phyloP scores from a whole-genome alignment of 2,888 invertebrate genomes.

The Crioceris asparagi region DNA sequence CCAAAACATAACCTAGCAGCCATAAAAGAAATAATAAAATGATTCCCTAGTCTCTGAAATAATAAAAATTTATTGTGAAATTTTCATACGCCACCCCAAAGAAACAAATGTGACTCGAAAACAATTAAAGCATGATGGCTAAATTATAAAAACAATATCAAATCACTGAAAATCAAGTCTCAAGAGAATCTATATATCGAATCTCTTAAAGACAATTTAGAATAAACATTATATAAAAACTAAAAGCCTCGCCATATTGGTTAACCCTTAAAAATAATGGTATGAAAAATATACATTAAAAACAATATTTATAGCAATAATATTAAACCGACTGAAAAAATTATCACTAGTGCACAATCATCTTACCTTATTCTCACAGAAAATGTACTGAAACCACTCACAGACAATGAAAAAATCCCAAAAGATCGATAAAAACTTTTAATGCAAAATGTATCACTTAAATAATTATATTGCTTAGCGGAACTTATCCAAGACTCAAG shows the following conservation, averaged over 20 bases:
- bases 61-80: too few relatives aligned
- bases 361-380: slow-evolving; percentile 24
- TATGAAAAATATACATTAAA: slow-evolving; percentile 34
- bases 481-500: slow-evolving; percentile 32
- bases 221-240: slow-evolving; percentile 28
- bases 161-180: too few relatives aligned
- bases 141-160: too few relatives aligned
- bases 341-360: slow-evolving; percentile 11
- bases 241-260: slow-evolving; percentile 39
- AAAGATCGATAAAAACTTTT: slow-evolving; percentile 40
- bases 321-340: slow-evolving; percentile 17
- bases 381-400: slow-evolving; percentile 22
- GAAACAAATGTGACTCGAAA: too few relatives aligned
- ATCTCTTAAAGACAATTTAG: too few relatives aligned
- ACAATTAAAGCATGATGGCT: too few relatives aligned
- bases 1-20: slow-evolving; percentile 27
- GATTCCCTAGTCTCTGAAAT: slow-evolving; percentile 8
- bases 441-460: slow-evolving; percentile 41
- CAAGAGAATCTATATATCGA: too few relatives aligned
- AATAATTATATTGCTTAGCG: slow-evolving; percentile 39
- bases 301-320: slow-evolving; percentile 29
- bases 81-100: too few relatives aligned
- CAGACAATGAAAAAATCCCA: slow-evolving; percentile 31
- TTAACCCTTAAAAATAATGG: slow-evolving; percentile 36
- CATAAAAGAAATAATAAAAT: slow-evolving; percentile 11